A percentile compares a stretch with the other conserved stretches of the same genome.
These are phyloP conservation scores for Acrossocheilus fasciatus DNA, from an alignment of 2,797 vertebrate species.

Conservation along the genomic window DNA sequence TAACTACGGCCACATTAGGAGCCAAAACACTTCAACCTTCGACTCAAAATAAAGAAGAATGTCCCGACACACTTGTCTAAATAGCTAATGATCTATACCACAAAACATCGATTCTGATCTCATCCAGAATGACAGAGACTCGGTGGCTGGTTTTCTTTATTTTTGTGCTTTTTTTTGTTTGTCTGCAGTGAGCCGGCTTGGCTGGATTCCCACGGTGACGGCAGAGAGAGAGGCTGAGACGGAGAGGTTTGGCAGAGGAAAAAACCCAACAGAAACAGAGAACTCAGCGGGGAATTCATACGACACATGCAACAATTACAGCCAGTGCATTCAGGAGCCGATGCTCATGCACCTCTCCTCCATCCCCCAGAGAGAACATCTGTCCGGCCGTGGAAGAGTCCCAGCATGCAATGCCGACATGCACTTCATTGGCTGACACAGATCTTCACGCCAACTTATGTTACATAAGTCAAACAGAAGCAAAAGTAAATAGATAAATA, in stretches of 20 bases:
- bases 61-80: slow-evolving; percentile 2
- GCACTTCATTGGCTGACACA: not conserved
- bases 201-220: slow-evolving; percentile 56
- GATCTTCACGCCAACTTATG: not conserved
- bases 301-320: slow-evolving; percentile 75
- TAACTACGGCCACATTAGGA: not conserved
- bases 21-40: slow-evolving; percentile 16
- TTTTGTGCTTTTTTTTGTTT: not conserved
- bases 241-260: slow-evolving; percentile 59
- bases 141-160: slow-evolving; percentile 6
- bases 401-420: not conserved
- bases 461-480: not conserved
- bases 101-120: not conserved
- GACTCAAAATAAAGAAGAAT: slow-evolving; percentile 1
- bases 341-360: slow-evolving; percentile 59
- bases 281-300: slow-evolving; percentile 63
- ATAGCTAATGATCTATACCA: slow-evolving; percentile 13
- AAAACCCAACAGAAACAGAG: slow-evolving; percentile 67
- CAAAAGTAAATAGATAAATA: not conserved
- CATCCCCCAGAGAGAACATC: slow-evolving; percentile 76
- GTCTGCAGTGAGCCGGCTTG: slow-evolving; percentile 64
- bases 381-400: slow-evolving; percentile 61
- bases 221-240: slow-evolving; percentile 4
- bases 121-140: slow-evolving; percentile 22
- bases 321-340: slow-evolving; percentile 69